Evolutionary conservation across 2,888 invertebrate genomes (phyloP), one percentile per base, ranked within the genome.

Genomic region (Chesias legatella): DNA sequence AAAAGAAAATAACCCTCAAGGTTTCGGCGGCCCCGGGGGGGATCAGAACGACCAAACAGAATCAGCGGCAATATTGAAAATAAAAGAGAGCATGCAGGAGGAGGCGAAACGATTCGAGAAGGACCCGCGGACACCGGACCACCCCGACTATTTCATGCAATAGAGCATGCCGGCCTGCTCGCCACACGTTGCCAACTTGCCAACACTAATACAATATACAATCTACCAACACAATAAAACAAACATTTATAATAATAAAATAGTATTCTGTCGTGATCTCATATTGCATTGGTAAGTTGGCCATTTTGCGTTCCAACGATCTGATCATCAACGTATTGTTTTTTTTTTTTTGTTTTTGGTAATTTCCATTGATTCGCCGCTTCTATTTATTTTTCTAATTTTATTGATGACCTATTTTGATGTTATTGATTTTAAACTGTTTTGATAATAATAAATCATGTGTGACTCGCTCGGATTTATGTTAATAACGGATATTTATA

Each of bases 11-110:
- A 40, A 43, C 27, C 25, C 48, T 43, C 43, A 48, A 81, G 89
- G 89, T 79, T 89, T 89, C 64, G 88, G 88, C 43, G 89, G 89
- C 38, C 88, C 89, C 17, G 88, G 88, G 55, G 88, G 86, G 48
- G 89, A 89, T 56, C 88, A 88, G 60, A 92, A 91, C 90, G 93
- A 97, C 91, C 97, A 98, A 91, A 98, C 95, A 80, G 98, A 98
- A 92, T 98, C 98, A 77, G 98, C 98, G 83, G 99, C 98, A 91
- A 99, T 99, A 90, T 92, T 98, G 90, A 99, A 99, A 93, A 99
- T 99, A 88, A 99, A 99, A 92, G 98, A 98, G 90, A 98, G 97
- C 92, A 98, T 99, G 98, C 98, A 99, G 90, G 98, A 99, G 89
- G 99, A 99, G 90, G 98, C 98, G 84, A 98, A 98, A 92, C 94